These are phyloP conservation scores for Ptychoptera albimana DNA, from an alignment of 2,888 invertebrate genomes.

Conservation along the genomic window DNA sequence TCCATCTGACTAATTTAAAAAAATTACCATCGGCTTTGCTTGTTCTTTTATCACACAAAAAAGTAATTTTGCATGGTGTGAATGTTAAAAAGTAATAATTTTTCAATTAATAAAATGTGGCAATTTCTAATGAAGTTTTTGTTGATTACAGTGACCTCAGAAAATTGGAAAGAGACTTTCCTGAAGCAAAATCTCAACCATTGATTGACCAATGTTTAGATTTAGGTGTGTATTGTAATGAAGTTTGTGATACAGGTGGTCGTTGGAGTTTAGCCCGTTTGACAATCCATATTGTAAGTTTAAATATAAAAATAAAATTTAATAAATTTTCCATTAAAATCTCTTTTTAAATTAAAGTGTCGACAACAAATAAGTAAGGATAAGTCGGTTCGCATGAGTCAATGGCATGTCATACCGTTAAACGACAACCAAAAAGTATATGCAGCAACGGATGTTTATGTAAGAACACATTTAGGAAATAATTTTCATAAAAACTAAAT, in stretches of 20 bases:
- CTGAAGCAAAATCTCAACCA: constrained; percentile 34
- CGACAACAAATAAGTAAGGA: constrained; percentile 37
- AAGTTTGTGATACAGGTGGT: constrained; percentile 31
- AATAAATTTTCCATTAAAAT: not conserved
- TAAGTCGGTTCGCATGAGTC: constrained; percentile 39
- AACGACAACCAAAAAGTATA: constrained; percentile 37
- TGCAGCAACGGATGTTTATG: constrained; percentile 50
- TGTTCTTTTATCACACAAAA: constrained; percentile 37
- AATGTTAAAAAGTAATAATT: constrained; percentile 42
- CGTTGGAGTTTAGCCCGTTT: constrained; percentile 45
- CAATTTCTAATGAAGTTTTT: constrained; percentile 5
- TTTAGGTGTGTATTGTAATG: constrained; percentile 39
- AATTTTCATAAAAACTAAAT: not conserved
- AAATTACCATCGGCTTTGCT: constrained; percentile 39
- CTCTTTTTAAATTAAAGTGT: constrained; percentile 25
- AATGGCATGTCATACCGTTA: constrained; percentile 42
- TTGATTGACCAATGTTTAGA: constrained; percentile 43
- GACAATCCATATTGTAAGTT: constrained; percentile 35
- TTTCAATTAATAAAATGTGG: not conserved
- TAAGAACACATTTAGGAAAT: constrained; percentile 20
- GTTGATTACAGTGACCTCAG: constrained; percentile 39
- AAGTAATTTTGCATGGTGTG: constrained; percentile 41
- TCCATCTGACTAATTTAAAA: constrained; percentile 38
- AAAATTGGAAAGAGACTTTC: constrained; percentile 44
- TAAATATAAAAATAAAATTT: not conserved